phyloP scores from a whole-genome alignment of 2,888 invertebrate species.

The Stenchaetothrips biformis region DNA sequence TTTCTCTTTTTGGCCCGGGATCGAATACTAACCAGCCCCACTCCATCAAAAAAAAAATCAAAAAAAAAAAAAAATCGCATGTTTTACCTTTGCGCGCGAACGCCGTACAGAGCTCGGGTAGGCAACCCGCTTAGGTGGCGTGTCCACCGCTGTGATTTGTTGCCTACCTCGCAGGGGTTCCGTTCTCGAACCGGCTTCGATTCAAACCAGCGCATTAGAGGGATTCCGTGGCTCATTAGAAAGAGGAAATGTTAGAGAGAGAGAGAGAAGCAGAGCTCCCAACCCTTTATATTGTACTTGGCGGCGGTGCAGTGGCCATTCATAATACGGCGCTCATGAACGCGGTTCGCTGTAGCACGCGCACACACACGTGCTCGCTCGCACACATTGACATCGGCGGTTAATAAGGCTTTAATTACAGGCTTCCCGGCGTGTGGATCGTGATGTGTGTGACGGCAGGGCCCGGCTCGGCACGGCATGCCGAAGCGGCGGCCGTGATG shows the following conservation, averaged over 20 bases:
- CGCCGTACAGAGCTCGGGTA: background rate
- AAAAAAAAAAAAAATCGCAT: no score
- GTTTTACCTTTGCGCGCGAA: no score
- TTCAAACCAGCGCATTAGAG: background rate
- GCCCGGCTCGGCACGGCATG: background rate
- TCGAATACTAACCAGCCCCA: no score
- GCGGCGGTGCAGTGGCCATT: background rate
- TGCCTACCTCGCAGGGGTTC: background rate
- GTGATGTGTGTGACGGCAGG: background rate
- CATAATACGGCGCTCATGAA: background rate
- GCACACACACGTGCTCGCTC: background rate
- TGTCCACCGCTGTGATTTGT: background rate
- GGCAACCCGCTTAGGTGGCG: background rate
- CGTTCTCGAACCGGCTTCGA: background rate
- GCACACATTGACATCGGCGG: background rate
- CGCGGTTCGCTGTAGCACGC: background rate
- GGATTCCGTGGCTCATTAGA: background rate
- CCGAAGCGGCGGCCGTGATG: background rate
- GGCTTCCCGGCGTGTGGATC: constrained; percentile 5
- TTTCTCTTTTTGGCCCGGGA: no score
- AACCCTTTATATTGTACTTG: background rate
- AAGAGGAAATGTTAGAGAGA: background rate
- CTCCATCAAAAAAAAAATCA: no score
- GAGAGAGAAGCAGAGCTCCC: background rate
- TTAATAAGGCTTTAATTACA: constrained; percentile 19